phyloP scores from a whole-genome alignment of 2,797 vertebrate genomes.

The Ptychadena robeensis region DNA sequence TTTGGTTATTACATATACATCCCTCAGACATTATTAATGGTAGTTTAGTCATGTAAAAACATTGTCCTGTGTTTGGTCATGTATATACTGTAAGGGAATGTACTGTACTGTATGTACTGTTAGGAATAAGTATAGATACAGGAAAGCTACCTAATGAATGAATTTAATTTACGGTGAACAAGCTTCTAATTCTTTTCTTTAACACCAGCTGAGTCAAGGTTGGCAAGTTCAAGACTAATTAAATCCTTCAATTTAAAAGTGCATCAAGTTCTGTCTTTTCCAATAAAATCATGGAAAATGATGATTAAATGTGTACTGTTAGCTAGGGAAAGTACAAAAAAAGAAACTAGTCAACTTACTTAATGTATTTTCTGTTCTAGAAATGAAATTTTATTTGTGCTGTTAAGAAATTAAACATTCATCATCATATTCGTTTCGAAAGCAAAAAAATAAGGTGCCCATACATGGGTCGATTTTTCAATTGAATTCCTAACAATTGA shows the following conservation, averaged over 20 bases:
- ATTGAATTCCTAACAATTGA: no score
- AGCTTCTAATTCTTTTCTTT: constrained; percentile 26
- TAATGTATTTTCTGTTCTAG: not conserved
- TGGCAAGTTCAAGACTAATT: constrained; percentile 41
- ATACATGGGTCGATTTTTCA: no score
- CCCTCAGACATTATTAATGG: no score
- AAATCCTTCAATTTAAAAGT: constrained; percentile 32
- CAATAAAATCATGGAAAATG: constrained; percentile 32
- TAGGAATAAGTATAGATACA: no score
- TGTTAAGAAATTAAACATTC: not conserved
- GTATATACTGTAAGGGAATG: no score
- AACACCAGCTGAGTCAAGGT: constrained; percentile 32
- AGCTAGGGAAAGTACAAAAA: not conserved
- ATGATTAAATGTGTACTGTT: constrained; percentile 15
- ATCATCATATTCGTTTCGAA: not conserved
- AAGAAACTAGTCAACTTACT: not conserved
- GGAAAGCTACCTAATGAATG: not conserved
- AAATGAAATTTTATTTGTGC: not conserved
- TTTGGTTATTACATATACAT: no score
- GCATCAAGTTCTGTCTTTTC: constrained; percentile 31
- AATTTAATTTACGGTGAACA: constrained; percentile 22
- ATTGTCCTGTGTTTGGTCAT: no score
- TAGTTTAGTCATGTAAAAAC: no score
- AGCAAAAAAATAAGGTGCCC: no score
- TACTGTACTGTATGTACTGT: no score